A percentile compares a stretch with the other conserved stretches of the same genome.
Conservation (phyloP, 2,113 vertebrate species). For the Ancistrus triradiatus region DNA sequence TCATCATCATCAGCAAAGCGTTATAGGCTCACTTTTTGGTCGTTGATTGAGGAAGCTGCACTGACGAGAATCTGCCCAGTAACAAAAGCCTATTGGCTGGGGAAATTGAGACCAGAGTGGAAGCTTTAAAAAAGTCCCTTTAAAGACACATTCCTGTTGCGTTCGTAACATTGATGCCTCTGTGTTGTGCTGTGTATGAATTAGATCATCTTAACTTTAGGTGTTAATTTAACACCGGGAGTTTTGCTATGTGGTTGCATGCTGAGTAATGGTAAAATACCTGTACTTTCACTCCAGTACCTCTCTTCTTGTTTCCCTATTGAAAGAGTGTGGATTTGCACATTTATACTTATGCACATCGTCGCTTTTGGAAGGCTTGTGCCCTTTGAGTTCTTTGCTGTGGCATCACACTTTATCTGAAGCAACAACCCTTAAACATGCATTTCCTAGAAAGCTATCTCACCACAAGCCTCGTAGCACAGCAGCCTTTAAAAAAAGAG, state of each 20-base stretch:
- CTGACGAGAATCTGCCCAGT: slow-evolving; percentile 84
- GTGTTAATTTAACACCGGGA: too few relatives aligned
- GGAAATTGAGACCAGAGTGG: slow-evolving; percentile 72
- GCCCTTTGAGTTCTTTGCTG: background rate
- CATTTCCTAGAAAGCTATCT: slow-evolving; percentile 88
- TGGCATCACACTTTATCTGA: slow-evolving; percentile 33
- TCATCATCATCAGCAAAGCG: too few relatives aligned
- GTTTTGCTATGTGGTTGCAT: too few relatives aligned
- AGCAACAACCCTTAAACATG: slow-evolving; percentile 24
- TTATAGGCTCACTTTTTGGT: too few relatives aligned
- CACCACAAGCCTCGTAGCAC: slow-evolving; percentile 64
- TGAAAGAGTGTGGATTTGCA: too few relatives aligned
- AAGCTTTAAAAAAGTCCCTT: slow-evolving; percentile 66
- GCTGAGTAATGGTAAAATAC: slow-evolving; percentile 5
- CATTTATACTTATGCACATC: too few relatives aligned
- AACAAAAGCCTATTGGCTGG: slow-evolving; percentile 95
- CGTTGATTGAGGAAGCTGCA: slow-evolving; percentile 20
- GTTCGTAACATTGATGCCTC: slow-evolving; percentile 22
- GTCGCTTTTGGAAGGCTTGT: too few relatives aligned
- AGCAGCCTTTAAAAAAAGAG: slow-evolving; percentile 33
- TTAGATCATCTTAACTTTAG: too few relatives aligned
- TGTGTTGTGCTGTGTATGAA: too few relatives aligned
- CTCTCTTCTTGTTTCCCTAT: too few relatives aligned
- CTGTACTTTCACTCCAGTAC: background rate
- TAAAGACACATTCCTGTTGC: slow-evolving; percentile 70